These are phyloP conservation scores for Ciconia stormi DNA, from an alignment of 2,113 vertebrate species.

Conservation along the genomic window DNA sequence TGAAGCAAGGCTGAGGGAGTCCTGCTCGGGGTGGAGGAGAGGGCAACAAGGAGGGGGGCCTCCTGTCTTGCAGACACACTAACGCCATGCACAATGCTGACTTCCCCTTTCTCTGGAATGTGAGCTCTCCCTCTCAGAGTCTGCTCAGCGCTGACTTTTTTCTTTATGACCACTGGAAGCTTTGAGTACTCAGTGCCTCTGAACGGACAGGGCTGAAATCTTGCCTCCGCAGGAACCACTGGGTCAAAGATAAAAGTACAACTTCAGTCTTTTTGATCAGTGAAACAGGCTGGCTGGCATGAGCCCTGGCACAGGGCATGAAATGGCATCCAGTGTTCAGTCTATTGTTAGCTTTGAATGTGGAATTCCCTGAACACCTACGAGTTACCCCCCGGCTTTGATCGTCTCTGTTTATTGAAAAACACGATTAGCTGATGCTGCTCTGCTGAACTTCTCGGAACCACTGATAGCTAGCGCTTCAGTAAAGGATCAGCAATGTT, in stretches of 20 bases:
- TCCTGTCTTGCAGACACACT: neutral
- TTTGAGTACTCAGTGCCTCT: neutral
- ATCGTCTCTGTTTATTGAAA: neutral
- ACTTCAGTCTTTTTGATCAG: slow-evolving; percentile 23
- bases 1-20: neutral
- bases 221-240: neutral
- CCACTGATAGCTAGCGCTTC: neutral
- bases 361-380: neutral
- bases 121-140: neutral
- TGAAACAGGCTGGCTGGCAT: neutral
- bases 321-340: neutral
- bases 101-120: neutral
- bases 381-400: neutral
- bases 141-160: neutral
- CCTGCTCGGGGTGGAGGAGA: neutral
- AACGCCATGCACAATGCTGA: accelerated
- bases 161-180: neutral
- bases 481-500: neutral
- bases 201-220: neutral
- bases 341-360: neutral
- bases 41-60: neutral
- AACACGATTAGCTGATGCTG: neutral
- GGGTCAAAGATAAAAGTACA: neutral
- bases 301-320: neutral
- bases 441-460: neutral